Evolutionary conservation across 2,888 invertebrate species (phyloP), one percentile per base, ranked within the genome.

Genomic region (Acanthosepion esculentum): DNA sequence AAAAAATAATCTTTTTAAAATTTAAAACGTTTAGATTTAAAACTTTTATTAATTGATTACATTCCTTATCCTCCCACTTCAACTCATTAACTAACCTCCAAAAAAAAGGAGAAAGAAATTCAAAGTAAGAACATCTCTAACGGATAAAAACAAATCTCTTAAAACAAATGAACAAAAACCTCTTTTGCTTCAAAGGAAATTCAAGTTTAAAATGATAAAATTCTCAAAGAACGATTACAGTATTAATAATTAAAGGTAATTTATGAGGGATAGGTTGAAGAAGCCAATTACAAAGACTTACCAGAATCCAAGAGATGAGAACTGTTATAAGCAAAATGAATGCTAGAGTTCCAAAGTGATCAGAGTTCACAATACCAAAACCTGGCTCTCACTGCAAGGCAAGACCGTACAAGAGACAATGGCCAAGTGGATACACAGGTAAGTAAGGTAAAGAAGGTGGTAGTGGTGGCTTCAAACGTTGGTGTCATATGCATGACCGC

Each of bases 261-360:
- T 78, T 12, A n/a, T 33, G 6, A n/a, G 78, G 18, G 33, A 78
- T 33, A 15, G n/a, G 10, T 33, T n/a, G 33, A 33, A 78, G 33
- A 78, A 78, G n/a, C 78, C n/a, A 78, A 78, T 78, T 78, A 33
- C n/a, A 78, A 78, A 78, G 78, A 78, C 78, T 78, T 78, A 78
- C 78, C 78, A 78, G 78, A 78, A 78, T 78, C 78, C 78, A n/a
- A n/a, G 10, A 78, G 18, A 12, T 0, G 10, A 78, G 33, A 78
- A 78, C n/a, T 12, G 78, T 78, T 78, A 78, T 78, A 78, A 78
- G n/a, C n/a, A 78, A 78, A 18, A 10, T 33, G 12, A 12, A 33
- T 78, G 78, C 78, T 78, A n/a, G 78, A 78, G n/a, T 78, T 33
- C 78, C n/a, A 78, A 78, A 33, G 20, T 33, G 78, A 78, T 78